A percentile compares a stretch with the other conserved stretches of the same genome.
These are phyloP conservation scores for Heloderma charlesbogerti DNA, from an alignment of 2,113 vertebrate genomes.

Conservation along the genomic window DNA sequence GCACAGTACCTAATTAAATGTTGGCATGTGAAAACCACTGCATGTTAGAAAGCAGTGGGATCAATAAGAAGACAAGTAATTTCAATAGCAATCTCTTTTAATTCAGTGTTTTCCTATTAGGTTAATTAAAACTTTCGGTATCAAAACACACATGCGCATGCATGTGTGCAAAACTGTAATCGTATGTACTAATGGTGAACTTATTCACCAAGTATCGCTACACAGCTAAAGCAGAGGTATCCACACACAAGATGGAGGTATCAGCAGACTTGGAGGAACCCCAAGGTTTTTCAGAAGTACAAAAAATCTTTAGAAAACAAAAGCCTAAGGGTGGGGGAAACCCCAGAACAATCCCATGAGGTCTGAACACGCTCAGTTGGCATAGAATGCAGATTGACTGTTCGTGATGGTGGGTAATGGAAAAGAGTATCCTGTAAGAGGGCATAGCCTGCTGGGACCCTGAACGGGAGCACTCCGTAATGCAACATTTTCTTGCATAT, in stretches of 20 bases:
- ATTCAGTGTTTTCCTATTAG: neutral
- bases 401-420: neutral
- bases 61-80: neutral
- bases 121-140: neutral
- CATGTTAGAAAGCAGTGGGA: too few species aligned
- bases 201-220: neutral
- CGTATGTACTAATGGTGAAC: neutral
- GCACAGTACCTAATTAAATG: neutral
- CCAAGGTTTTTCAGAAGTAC: neutral
- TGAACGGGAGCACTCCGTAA: neutral
- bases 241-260: too few species aligned
- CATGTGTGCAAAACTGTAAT: neutral
- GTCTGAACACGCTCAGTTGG: neutral
- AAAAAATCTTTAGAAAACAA: neutral
- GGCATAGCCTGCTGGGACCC: neutral
- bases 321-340: neutral
- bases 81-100: neutral
- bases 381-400: neutral
- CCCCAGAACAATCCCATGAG: neutral
- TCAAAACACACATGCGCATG: too few species aligned
- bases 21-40: neutral
- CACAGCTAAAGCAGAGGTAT: neutral
- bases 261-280: neutral
- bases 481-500: neutral
- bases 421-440: neutral